Evolutionary conservation across 2,113 vertebrate species (phyloP).

Genomic region (Strix uralensis): DNA sequence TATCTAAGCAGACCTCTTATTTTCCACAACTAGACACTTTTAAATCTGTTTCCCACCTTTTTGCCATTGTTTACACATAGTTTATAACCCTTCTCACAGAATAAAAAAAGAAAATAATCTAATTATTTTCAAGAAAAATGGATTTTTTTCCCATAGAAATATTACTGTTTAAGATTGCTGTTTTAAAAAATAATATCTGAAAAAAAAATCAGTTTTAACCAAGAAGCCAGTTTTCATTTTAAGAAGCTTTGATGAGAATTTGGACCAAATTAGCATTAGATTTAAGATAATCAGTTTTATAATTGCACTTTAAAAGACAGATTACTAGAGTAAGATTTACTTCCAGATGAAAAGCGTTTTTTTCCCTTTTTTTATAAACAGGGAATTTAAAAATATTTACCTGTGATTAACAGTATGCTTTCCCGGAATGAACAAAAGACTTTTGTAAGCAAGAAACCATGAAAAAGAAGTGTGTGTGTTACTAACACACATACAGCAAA

Average conservation of each 20-base stretch:
- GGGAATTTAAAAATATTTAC: slow-evolving; percentile 2
- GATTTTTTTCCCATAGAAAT: not conserved
- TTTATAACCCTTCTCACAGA: not conserved
- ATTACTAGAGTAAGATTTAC: not conserved
- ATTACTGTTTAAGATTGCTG: not conserved
- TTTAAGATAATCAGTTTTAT: not conserved
- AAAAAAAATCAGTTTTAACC: not conserved
- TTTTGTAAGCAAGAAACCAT: not conserved
- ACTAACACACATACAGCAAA: not conserved
- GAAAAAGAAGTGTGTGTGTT: not conserved
- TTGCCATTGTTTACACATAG: not conserved
- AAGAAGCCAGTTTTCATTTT: not conserved
- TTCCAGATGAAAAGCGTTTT: not conserved
- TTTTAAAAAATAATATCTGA: not conserved
- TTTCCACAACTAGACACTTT: not conserved
- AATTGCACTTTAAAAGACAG: not conserved
- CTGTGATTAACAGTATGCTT: not conserved
- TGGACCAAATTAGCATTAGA: not conserved
- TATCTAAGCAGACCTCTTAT: not conserved
- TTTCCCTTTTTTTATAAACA: not conserved
- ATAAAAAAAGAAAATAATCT: not conserved
- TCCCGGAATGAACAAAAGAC: not conserved
- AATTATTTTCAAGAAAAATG: not conserved
- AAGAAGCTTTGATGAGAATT: not conserved
- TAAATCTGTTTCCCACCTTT: not conserved